Evolutionary conservation across 2,888 invertebrate species (phyloP).

Genomic region (Pinctada fucata): DNA sequence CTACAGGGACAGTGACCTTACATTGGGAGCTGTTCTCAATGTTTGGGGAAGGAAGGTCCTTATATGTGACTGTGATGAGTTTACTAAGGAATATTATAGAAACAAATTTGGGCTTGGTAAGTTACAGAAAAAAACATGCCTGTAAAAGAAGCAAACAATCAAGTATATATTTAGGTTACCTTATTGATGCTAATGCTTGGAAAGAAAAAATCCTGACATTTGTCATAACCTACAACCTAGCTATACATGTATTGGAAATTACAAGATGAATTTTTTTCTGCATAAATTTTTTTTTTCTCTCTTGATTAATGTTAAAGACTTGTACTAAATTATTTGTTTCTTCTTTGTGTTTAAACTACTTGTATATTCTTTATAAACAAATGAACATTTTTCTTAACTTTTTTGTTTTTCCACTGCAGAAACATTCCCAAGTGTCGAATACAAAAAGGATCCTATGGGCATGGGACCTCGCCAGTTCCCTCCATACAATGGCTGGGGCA

Average conservation of each 20-base stretch:
- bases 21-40: constrained; percentile 88
- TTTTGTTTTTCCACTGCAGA: constrained; percentile 50
- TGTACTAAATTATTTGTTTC: too few species aligned
- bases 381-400: too few species aligned
- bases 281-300: too few species aligned
- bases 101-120: constrained; percentile 82
- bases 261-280: too few species aligned
- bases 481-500: constrained; percentile 94
- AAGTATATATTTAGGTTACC: too few species aligned
- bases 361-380: too few species aligned
- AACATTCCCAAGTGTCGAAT: constrained; percentile 82
- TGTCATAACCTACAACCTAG: constrained; percentile 42
- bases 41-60: constrained; percentile 89
- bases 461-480: constrained; percentile 79
- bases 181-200: background rate
- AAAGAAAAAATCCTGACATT: background rate
- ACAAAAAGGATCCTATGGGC: constrained; percentile 55
- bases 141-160: too few species aligned
- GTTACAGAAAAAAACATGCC: constrained; percentile 26
- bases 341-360: too few species aligned
- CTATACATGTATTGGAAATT: too few species aligned
- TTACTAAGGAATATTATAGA: constrained; percentile 90
- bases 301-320: too few species aligned
- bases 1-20: constrained; percentile 85
- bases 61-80: constrained; percentile 89